phyloP scores from a whole-genome alignment of 2,113 vertebrate genomes.

The Leuciscus idus region DNA sequence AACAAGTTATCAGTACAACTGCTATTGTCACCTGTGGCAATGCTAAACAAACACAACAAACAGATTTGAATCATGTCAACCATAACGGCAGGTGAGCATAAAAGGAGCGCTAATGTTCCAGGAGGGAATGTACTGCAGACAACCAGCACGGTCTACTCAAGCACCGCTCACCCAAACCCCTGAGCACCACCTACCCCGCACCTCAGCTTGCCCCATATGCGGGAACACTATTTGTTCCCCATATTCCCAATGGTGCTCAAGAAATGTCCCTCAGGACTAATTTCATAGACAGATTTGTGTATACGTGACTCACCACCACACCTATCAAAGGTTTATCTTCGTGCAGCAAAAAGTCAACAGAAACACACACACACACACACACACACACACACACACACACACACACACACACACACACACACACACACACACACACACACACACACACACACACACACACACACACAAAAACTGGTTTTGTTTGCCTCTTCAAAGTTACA shows the following conservation, averaged over 20 bases:
- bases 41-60: background rate
- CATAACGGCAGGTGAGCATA: background rate
- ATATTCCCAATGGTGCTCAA: background rate
- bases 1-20: background rate
- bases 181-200: background rate
- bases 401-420: no score
- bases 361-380: background rate
- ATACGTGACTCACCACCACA: background rate
- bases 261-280: background rate
- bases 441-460: background rate
- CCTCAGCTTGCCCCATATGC: background rate
- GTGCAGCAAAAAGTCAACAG: background rate
- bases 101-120: background rate
- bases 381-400: background rate
- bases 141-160: background rate
- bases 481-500: conserved; percentile 13
- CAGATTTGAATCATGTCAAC: background rate
- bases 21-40: background rate
- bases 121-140: background rate
- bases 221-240: background rate
- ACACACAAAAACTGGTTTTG: background rate
- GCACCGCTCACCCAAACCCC: background rate
- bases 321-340: conserved; percentile 2
- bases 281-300: background rate
- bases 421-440: background rate